A percentile compares a stretch with the other conserved stretches of the same genome.
phyloP scores from a whole-genome alignment of 1,140 invertebrate species.

The Drosophila repletoides region DNA sequence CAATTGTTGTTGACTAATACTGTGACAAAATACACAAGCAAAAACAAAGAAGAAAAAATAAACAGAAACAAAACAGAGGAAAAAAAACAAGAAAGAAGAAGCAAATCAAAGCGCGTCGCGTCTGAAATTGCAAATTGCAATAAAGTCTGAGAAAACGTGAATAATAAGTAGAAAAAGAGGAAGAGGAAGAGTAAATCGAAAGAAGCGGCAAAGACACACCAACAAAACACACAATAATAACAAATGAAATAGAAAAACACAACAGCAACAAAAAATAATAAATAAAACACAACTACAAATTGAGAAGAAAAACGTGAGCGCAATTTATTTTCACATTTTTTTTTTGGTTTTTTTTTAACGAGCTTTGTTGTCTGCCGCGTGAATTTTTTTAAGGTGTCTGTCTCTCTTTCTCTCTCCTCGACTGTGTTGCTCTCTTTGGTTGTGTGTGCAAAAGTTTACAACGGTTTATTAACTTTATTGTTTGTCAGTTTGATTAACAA shows the following conservation, averaged over 20 bases:
- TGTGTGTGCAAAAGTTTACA: slow-evolving; percentile 34
- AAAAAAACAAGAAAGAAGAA: too few species aligned
- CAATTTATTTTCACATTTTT: slow-evolving; percentile 38
- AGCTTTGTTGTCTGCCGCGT: slow-evolving; percentile 42
- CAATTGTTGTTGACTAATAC: slow-evolving; percentile 42
- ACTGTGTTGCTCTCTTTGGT: not conserved
- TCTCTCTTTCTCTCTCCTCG: slow-evolving; percentile 13
- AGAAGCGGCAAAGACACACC: slow-evolving; percentile 50
- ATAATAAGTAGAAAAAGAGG: slow-evolving; percentile 46
- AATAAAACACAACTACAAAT: slow-evolving; percentile 42
- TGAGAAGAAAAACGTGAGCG: slow-evolving; percentile 68
- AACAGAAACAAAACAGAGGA: slow-evolving; percentile 6
- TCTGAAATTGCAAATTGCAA: slow-evolving; percentile 60
- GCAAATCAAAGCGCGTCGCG: slow-evolving; percentile 29
- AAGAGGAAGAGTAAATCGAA: slow-evolving; percentile 51
- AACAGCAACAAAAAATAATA: slow-evolving; percentile 29
- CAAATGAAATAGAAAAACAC: slow-evolving; percentile 9
- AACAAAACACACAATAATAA: slow-evolving; percentile 23
- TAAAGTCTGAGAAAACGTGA: slow-evolving; percentile 63
- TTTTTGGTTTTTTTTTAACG: slow-evolving; percentile 39
- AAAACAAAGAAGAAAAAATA: slow-evolving; percentile 6
- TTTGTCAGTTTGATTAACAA: slow-evolving; percentile 62
- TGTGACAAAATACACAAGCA: slow-evolving; percentile 27
- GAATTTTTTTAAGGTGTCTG: slow-evolving; percentile 18
- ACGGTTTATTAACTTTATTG: slow-evolving; percentile 52